phyloP scores from a whole-genome alignment of 2,797 vertebrate species.

The Anabacerthia variegaticeps region DNA sequence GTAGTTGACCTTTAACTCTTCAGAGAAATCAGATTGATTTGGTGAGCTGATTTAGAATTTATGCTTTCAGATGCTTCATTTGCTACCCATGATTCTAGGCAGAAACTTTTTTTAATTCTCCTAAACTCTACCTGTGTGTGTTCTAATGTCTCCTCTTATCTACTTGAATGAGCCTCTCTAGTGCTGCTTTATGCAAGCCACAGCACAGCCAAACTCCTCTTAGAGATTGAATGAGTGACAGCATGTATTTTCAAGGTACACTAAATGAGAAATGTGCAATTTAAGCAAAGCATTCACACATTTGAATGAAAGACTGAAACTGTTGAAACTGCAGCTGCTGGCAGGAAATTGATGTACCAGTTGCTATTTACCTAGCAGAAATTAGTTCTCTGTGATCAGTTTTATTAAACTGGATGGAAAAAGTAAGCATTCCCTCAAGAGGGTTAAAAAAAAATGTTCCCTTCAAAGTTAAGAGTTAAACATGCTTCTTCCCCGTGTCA shows the following conservation, averaged over 20 bases:
- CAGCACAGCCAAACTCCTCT: neutral
- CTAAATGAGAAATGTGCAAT: constrained; percentile 71
- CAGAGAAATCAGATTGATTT: neutral
- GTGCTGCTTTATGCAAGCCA: neutral
- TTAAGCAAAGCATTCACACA: constrained; percentile 66
- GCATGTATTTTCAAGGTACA: constrained; percentile 56
- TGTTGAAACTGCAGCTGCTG: constrained; percentile 49
- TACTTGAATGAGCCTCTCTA: neutral
- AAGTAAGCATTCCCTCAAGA: constrained; percentile 15
- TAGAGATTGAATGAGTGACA: constrained; percentile 33
- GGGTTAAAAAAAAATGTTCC: constrained; percentile 8
- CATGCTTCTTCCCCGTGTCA: neutral
- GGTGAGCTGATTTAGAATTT: neutral
- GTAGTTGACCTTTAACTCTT: constrained; percentile 30
- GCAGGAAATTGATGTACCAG: constrained; percentile 73
- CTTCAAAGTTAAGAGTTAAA: constrained; percentile 16
- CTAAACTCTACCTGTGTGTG: neutral
- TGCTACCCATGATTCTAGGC: neutral
- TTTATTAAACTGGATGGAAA: constrained; percentile 45
- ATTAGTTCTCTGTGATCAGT: constrained; percentile 64
- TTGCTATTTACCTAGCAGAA: constrained; percentile 76
- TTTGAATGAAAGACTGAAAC: constrained; percentile 70
- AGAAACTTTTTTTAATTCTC: neutral
- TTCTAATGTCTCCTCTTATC: constrained; percentile 6
- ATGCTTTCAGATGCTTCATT: neutral